These are phyloP conservation scores for Tapera naevia DNA, from an alignment of 2,797 vertebrate species.

Conservation along the genomic window DNA sequence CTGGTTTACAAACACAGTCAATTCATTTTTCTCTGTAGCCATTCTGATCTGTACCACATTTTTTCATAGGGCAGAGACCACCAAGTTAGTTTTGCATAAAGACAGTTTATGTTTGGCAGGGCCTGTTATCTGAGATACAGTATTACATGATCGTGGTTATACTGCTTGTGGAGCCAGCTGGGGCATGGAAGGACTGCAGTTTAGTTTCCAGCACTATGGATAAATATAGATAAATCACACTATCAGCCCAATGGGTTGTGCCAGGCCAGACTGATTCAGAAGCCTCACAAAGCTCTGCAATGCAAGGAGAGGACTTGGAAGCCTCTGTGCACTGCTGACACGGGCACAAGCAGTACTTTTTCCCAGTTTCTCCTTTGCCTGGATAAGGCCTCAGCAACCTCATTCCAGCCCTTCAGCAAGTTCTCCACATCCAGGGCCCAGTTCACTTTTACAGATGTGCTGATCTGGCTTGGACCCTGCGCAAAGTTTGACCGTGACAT, in stretches of 20 bases:
- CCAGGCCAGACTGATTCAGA: not conserved
- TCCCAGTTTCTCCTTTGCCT: not conserved
- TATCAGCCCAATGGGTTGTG: not conserved
- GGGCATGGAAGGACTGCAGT: not conserved
- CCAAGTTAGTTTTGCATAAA: not conserved
- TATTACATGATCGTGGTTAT: not conserved
- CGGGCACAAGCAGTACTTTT: not conserved
- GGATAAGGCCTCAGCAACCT: not conserved
- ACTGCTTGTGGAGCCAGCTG: not conserved
- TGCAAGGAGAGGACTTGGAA: not conserved
- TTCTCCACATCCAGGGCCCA: not conserved
- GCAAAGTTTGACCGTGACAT: not conserved
- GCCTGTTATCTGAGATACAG: not conserved
- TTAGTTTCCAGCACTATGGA: not conserved
- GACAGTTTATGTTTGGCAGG: not conserved
- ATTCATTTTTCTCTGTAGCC: not conserved
- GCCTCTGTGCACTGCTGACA: not conserved
- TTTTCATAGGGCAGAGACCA: not conserved
- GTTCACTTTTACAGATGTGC: not conserved
- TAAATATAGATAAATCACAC: not conserved
- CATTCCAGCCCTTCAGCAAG: not conserved
- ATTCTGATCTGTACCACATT: not conserved
- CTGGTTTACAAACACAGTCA: not conserved
- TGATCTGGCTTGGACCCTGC: not conserved
- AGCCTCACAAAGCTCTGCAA: not conserved